Evolutionary conservation across 2,888 invertebrate species (phyloP), one percentile per base, ranked within the genome.

Genomic region (Stictocephala bisonia): DNA sequence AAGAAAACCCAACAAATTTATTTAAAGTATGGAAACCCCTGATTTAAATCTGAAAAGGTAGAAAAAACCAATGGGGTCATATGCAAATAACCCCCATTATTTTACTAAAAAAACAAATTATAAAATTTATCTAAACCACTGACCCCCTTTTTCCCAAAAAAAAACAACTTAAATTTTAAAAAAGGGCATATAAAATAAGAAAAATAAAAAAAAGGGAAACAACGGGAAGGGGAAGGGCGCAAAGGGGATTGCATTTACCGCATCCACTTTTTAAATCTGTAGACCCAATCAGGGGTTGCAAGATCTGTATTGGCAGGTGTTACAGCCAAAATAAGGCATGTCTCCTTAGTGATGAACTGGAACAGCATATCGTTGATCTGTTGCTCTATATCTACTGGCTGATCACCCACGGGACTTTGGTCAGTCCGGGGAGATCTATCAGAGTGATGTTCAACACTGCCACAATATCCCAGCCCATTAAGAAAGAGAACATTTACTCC

Each of bases 221-320:
- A 48, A 35, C 48, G 40, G 31, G 20, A 27, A 11, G 13, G 13
- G 18, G 69, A 51, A 6, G 48, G n/a, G 74, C 80, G 90, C 95
- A 96, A 87, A 95, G 94, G 24, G 94, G 95, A 86, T 99, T 13
- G 15, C n/a, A 18, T 44, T 75, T 81, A 90, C 95, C 96, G 87
- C 98, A 41, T 97, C 97, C 87, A 97, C 96, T 87, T 97, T 97
- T 83, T 99, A 96, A 84, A 99, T 89, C 87, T 99, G 99, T 70
- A 99, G 88, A 76, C 99, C 99, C 88, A n/a, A 88, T 99, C 99
- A 70, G 98, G 98, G 85, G 99, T 99, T 74, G 99, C 99, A 85
- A 99, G 90, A 88, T 99, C 99, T 50, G 96, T 93, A 86, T 99
- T 99, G 74, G 98, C 99, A 24, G 99, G 97, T 24, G 97, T 96